Percentiles rank a stretch among this genome's conserved stretches.
These are phyloP conservation scores for Leptopilina boulardi DNA, from an alignment of 1,140 invertebrate species.

Conservation along the genomic window DNA sequence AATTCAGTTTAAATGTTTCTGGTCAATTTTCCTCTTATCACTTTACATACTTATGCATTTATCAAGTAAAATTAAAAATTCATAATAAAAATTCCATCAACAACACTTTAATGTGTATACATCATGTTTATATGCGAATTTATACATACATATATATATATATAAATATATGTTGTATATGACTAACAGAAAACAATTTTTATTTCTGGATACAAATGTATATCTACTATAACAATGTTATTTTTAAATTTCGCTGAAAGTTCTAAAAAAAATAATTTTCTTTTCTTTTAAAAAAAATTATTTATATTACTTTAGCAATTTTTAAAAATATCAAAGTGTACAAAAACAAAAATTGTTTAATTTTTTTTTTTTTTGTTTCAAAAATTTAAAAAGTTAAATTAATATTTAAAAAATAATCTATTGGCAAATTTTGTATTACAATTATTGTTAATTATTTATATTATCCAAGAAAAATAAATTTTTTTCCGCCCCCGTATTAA, in stretches of 20 bases:
- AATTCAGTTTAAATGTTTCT: neutral
- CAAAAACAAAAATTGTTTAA: too few species aligned
- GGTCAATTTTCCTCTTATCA: constrained; percentile 6
- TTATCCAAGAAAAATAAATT: too few species aligned
- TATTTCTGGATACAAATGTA: neutral
- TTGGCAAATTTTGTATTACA: too few species aligned
- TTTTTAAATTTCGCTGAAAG: neutral
- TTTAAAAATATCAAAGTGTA: too few species aligned
- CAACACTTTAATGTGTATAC: neutral
- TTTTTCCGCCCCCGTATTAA: too few species aligned
- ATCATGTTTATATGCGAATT: neutral
- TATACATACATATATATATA: neutral
- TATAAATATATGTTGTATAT: neutral
- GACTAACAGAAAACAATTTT: neutral
- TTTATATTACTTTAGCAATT: neutral
- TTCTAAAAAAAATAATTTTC: neutral
- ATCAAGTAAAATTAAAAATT: neutral
- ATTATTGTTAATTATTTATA: too few species aligned
- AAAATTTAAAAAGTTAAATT: too few species aligned
- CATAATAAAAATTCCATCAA: neutral
- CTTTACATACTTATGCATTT: neutral
- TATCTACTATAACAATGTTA: neutral
- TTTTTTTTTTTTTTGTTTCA: too few species aligned
- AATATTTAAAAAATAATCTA: too few species aligned
- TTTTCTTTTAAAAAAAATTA: neutral